These are phyloP conservation scores for Chondrilla cf. caribensis DNA, from an alignment of 37 sponge, comb jelly and placozoan species.

Conservation along the genomic window DNA sequence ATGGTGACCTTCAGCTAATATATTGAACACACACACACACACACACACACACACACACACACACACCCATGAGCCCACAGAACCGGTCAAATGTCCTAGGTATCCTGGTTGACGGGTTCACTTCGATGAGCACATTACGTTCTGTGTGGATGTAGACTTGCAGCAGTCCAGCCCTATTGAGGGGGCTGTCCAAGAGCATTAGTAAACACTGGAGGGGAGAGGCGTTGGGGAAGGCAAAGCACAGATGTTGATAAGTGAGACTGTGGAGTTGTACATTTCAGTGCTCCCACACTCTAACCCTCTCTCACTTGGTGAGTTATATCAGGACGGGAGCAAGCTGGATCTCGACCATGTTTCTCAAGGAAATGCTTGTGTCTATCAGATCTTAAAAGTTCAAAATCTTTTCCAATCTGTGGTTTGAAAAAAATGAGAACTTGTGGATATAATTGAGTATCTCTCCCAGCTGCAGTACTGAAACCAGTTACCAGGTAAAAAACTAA, in stretches of 20 bases:
- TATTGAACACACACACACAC: neutral
- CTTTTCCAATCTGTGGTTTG: constrained; percentile 68
- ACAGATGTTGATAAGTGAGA: neutral
- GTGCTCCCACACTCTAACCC: no score
- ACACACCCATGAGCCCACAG: constrained; percentile 96
- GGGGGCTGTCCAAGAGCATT: constrained; percentile 98
- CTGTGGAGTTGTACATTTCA: neutral
- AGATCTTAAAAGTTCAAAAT: constrained; percentile 86
- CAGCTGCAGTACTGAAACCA: no score
- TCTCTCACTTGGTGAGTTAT: constrained; percentile 82
- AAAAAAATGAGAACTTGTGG: no score
- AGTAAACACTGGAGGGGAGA: constrained; percentile 79
- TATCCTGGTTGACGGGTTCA: constrained; percentile 89
- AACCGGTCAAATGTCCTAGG: constrained; percentile 98
- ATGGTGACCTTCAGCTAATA: neutral
- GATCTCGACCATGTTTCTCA: constrained; percentile 72
- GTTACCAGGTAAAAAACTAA: no score
- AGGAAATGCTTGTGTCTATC: constrained; percentile 79
- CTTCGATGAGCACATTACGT: constrained; percentile 95
- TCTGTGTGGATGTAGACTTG: constrained; percentile 97
- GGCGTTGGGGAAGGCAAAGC: neutral
- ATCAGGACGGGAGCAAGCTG: constrained; percentile 86
- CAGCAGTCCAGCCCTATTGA: constrained; percentile 94
- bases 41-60: constrained; percentile 9
- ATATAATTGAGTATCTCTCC: no score